Conservation (phyloP, 2,888 invertebrate genomes). For the Caenorhabditis parvicauda region DNA sequence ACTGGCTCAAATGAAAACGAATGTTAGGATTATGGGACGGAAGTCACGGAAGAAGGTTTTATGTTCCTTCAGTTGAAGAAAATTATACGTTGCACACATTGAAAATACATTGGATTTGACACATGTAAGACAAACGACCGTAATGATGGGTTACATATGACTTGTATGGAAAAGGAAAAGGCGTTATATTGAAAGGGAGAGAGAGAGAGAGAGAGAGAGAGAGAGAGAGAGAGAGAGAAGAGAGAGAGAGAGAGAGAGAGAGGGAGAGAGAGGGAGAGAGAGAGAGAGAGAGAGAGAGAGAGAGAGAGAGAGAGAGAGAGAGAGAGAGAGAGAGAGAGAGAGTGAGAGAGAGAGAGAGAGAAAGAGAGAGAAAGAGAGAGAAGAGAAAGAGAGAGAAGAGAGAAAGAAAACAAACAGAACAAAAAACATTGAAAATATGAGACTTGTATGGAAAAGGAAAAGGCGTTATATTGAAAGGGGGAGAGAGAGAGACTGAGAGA, state of each 20-base stretch:
- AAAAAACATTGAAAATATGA: constrained; percentile 18
- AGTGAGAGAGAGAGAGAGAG: constrained; percentile 3
- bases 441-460: too few species aligned
- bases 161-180: constrained; percentile 8
- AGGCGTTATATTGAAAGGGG: constrained; percentile 3
- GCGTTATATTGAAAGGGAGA: not conserved
- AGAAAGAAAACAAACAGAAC: constrained; percentile 2
- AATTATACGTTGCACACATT: too few species aligned
- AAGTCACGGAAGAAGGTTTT: too few species aligned
- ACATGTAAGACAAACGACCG: too few species aligned
- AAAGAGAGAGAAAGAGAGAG: constrained; percentile 2
- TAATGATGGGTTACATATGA: too few species aligned
- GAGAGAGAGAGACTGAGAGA: constrained; percentile 7
- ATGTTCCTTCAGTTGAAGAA: too few species aligned
- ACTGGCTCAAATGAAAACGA: too few species aligned
- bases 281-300: not conserved
- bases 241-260: constrained; percentile 7
- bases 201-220: not conserved
- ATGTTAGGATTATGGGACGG: too few species aligned
- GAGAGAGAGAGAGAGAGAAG: not conserved
- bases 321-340: constrained; percentile 1
- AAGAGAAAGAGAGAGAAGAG: not conserved
- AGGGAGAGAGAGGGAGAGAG: constrained; percentile 12
- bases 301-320: constrained; percentile 4
- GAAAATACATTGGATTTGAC: too few species aligned